Evolutionary conservation across 2,888 invertebrate species (phyloP), one percentile per base, ranked within the genome.

Genomic region (Sinelater perroti): DNA sequence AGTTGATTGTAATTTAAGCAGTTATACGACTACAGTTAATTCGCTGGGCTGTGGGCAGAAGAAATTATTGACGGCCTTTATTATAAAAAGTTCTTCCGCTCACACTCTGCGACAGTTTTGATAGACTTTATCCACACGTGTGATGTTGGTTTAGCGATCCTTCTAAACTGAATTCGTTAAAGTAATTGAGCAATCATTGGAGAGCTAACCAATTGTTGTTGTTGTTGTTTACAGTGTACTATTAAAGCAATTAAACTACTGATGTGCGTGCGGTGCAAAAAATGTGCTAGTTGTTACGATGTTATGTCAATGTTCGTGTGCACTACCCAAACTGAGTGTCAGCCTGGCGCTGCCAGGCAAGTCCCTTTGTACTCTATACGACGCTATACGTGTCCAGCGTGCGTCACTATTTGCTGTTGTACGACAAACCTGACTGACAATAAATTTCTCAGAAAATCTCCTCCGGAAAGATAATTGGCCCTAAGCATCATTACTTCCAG

Each of bases 401-500:
- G n/a, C n/a, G n/a, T n/a, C n/a, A n/a, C n/a, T n/a, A n/a, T 40
- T 24, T 24, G 21, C 40, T 14, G 24, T 24, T 52, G 44, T 52
- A 33, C 28, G 36, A 18, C 11, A 42, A 30, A 33, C 33, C 21
- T 45, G 17, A 42, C 40, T 47, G 42, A 28, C 52, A 47, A 52
- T 52, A 47, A 47, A 42, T 14, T 47, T 38, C 28, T 51, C 30
- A 42, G 7, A 35, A 31, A 17, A 33, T 14, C 24, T 10, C 1
- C 16, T 44, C 24, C 18, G 33, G 44, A 11, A 44, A 56, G 53
- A 57, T 57, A 53, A 57, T 57, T 57, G 31, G 36, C 16, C 21
- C 28, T 30, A 21, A 51, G 30, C 38, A 21, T 30, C 52, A 21
- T 52, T 33, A 10, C 33, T n/a, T 36, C 16, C 14, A 26, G 33